Conservation (phyloP, 30 jellyfish, hydroid and myxozoan genomes). For the Turritopsis rubra region DNA sequence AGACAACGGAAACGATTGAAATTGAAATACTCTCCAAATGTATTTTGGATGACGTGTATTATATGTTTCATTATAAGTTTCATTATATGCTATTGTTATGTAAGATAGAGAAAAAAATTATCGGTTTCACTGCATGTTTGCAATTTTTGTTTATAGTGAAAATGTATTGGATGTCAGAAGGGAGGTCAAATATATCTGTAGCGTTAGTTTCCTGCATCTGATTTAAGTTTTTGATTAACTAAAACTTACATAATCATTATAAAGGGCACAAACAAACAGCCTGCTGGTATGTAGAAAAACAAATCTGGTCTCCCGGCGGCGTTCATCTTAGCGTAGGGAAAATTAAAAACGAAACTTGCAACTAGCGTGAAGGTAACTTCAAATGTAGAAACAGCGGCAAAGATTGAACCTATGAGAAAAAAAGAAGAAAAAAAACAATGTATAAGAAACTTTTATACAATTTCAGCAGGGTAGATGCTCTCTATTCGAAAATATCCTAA, state of each 20-base stretch:
- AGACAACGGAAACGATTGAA: no score
- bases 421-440: not conserved
- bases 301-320: conserved; percentile 44
- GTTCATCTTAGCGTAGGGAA: conserved; percentile 42
- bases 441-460: not conserved
- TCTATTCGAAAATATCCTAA: no score
- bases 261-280: not conserved
- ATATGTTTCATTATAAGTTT: no score
- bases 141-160: no score
- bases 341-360: conserved; percentile 44
- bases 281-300: conserved; percentile 28
- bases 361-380: conserved; percentile 42
- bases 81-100: no score
- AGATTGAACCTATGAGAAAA: conserved; percentile 37
- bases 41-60: no score
- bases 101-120: no score
- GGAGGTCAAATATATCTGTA: not conserved
- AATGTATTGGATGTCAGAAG: not conserved
- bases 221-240: not conserved
- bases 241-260: conserved; percentile 3
- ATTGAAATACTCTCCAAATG: no score
- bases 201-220: no score
- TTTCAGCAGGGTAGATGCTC: no score
- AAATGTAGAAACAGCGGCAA: conserved; percentile 52
- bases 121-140: no score